phyloP scores from a whole-genome alignment of 2,797 vertebrate species.

The Hoplostethus mediterraneus region DNA sequence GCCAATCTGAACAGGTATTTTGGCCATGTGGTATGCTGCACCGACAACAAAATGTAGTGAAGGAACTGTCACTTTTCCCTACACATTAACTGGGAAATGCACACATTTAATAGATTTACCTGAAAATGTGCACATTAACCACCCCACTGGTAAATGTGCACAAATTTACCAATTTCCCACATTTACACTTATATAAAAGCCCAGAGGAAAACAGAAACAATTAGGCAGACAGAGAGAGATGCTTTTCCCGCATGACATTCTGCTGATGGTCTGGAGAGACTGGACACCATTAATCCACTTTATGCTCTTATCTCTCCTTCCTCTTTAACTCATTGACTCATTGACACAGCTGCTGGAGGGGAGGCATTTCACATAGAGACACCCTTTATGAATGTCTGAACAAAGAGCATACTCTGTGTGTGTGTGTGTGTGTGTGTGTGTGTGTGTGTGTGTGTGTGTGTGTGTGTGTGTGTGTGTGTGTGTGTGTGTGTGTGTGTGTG shows the following conservation, averaged over 20 bases:
- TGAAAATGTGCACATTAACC: too few species aligned
- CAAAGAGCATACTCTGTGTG: slow-evolving; percentile 17
- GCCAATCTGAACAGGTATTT: too few species aligned
- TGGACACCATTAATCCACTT: slow-evolving; percentile 58
- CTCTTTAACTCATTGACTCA: slow-evolving; percentile 21
- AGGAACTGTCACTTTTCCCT: too few species aligned
- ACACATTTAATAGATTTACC: too few species aligned
- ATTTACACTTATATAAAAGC: background rate
- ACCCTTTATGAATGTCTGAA: slow-evolving; percentile 35
- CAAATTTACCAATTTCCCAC: too few species aligned
- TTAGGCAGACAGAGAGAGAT: slow-evolving; percentile 1
- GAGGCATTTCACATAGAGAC: slow-evolving; percentile 24
- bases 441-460: background rate
- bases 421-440: slow-evolving; percentile 5
- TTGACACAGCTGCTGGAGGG: slow-evolving; percentile 39
- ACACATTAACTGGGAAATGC: too few species aligned
- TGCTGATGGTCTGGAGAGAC: slow-evolving; percentile 40
- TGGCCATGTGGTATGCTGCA: too few species aligned
- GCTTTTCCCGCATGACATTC: slow-evolving; percentile 31
- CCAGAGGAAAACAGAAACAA: slow-evolving; percentile 22
- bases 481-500: slow-evolving; percentile 2
- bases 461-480: background rate
- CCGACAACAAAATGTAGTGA: too few species aligned
- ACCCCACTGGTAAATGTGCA: too few species aligned
- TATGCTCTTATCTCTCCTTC: slow-evolving; percentile 36